These are phyloP conservation scores for Paraplagusia blochii DNA, from an alignment of 2,113 vertebrate genomes.

Conservation along the genomic window DNA sequence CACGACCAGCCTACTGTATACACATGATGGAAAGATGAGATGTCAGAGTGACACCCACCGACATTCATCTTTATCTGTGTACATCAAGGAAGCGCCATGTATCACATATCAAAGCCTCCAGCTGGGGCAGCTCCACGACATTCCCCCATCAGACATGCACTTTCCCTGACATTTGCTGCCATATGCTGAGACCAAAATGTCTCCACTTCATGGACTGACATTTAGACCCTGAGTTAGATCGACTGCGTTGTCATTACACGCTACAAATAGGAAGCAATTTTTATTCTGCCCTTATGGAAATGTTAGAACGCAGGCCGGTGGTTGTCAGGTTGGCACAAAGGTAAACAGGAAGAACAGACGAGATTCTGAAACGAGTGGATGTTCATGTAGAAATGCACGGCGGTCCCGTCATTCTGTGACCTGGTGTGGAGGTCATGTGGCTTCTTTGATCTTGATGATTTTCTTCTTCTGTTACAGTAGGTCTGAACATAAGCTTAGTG, in stretches of 20 bases:
- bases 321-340: neutral
- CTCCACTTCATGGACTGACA: constrained; percentile 60
- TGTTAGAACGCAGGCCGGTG: constrained; percentile 33
- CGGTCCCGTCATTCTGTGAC: too few relatives aligned
- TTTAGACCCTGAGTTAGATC: constrained; percentile 64
- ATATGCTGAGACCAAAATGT: constrained; percentile 62
- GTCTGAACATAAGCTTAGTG: too few relatives aligned
- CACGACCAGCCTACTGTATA: neutral
- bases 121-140: constrained; percentile 42
- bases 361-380: neutral
- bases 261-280: constrained; percentile 48
- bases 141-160: constrained; percentile 57
- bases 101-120: constrained; percentile 42
- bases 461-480: too few relatives aligned
- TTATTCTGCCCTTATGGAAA: constrained; percentile 52
- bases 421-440: too few relatives aligned
- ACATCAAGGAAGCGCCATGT: constrained; percentile 14
- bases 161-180: constrained; percentile 72
- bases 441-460: too few relatives aligned
- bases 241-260: constrained; percentile 58
- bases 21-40: constrained; percentile 11
- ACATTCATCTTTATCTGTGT: constrained; percentile 33
- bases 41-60: constrained; percentile 1
- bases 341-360: neutral
- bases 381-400: too few relatives aligned